Base-by-base conservation (phyloP, 2,797 vertebrate species). In the Dendrocincla fuliginosa region DNA sequence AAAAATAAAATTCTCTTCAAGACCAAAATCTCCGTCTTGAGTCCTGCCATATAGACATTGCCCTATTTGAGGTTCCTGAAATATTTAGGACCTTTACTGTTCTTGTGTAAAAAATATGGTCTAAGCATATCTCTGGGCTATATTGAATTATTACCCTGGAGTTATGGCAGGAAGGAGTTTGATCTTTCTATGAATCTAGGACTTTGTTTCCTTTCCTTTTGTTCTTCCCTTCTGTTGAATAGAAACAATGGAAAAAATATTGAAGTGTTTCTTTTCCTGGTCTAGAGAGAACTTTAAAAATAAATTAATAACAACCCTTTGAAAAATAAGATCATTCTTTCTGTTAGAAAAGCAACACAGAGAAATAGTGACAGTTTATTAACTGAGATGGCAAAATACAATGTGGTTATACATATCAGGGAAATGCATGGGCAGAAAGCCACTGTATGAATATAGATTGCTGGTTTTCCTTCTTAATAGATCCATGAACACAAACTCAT, bases 401-500 rank as follows among this genome's bases (percentile, higher is more conserved):
- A 84, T 10, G 27, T 42, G 33, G 19, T 69, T 63, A 6, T 60
- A 44, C 56, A 42, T 16, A 39, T 5, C 50, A 70, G 50, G 61
- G 22, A 84, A 84, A 87, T 44, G 4, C 16, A 71, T 33, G 53
- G 55, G 12, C 55, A 88, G 42, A 90, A 93, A 91, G 20, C 33
- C 32, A 83, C 44, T 41, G 27, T 55, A 27, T 60, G 71, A 81
- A 88, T 92, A 82, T 30, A 76, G 87, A 83, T 91, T 65, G 24
- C 56, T 89, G 12, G 0, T 60, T 60, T 95, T 70, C 25, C 25
- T 60, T 77, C 59, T 68, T 81, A 78, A 60, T 42, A 86, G 89
- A 50, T 84, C 75, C 61, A 64, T 73, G 55, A 69, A 87, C 76
- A 88, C 73, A 94, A 93, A 87, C 9, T 73, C 87, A 79, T 92